Base-by-base conservation (phyloP, 2,113 vertebrate species). In the Actinemys pallida region DNA sequence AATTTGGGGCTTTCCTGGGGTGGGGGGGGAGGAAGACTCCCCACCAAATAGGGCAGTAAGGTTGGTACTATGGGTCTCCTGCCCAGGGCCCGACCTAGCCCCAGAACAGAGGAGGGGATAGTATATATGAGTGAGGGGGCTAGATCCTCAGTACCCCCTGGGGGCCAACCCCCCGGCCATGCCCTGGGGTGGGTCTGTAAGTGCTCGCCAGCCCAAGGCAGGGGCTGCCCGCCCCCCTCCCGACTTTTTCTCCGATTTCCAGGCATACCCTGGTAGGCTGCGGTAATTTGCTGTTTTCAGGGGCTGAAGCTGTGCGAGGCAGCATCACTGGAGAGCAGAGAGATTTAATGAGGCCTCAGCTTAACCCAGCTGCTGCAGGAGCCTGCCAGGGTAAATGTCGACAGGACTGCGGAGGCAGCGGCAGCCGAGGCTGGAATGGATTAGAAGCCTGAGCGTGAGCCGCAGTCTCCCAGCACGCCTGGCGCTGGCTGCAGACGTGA, bases 271-370 rank as follows among this genome's bases (percentile, higher is more conserved):
- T 2, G 5, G 42, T 9, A 25, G 87, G 93, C 90, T 89, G 93
- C 83, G 0, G 91, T 59, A 69, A 87, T 94, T 83, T 84, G 83
- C 45, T 87, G 94, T 89, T 95, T 96, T 91, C 35, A 87, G 95
- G 57, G 83, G 85, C 80, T 95, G 86, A 53, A 50, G 65, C 93
- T 94, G 92, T 69, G 72, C 42, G 1, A 59, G 79, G 52, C 80
- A 4, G 82, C 13, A 0, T 16, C 0, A 2, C 82, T 79, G n/a
- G 94, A 42, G 57, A 85, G 76, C 88, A 3, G 83, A 12, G 90
- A 31, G 91, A 47, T 5, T 1, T 75, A 84, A 9, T 0, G 3
- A 0, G 10, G 89, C 69, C 12, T 0, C 31, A 0, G 8, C 93
- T 75, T 47, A 25, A 39, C 85, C 47, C 9, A 10, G 0, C 81